Percentiles rank a stretch among this genome's conserved stretches.
Conservation (phyloP, 2,113 vertebrate species). For the Stegostoma tigrinum region DNA sequence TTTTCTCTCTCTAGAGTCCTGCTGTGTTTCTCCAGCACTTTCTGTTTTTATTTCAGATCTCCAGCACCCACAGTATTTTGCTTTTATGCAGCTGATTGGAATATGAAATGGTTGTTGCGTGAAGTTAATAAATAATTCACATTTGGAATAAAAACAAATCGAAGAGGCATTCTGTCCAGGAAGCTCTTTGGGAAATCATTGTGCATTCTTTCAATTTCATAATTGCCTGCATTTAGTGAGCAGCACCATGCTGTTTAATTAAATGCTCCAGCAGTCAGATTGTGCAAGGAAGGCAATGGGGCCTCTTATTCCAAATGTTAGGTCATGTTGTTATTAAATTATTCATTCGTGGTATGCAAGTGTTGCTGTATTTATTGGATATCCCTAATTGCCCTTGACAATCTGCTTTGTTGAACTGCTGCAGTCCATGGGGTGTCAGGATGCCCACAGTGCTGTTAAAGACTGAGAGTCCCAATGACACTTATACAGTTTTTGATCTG, state of each 20-base stretch:
- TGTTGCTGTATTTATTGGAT: background rate
- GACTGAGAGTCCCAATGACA: background rate
- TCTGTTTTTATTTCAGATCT: too few relatives aligned
- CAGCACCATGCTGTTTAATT: background rate
- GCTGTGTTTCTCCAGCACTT: too few relatives aligned
- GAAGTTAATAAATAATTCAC: background rate
- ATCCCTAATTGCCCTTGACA: background rate
- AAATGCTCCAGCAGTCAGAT: background rate
- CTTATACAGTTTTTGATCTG: background rate
- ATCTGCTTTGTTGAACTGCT: background rate
- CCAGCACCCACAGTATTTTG: too few relatives aligned
- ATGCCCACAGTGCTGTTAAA: background rate
- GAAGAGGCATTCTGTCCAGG: background rate
- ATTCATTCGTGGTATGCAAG: background rate
- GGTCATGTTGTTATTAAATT: background rate
- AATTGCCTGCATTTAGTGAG: constrained; percentile 18
- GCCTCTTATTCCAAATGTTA: background rate
- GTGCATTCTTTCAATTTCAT: background rate
- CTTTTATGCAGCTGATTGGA: background rate
- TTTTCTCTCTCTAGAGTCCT: too few relatives aligned
- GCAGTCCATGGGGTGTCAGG: background rate
- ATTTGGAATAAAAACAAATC: background rate
- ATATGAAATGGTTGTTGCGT: background rate
- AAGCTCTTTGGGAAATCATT: background rate
- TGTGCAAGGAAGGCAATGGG: background rate